Percentiles rank a stretch among this genome's conserved stretches.
These are phyloP conservation scores for Thalassaphorura encarpata DNA, from an alignment of 1,140 invertebrate species.

Conservation along the genomic window DNA sequence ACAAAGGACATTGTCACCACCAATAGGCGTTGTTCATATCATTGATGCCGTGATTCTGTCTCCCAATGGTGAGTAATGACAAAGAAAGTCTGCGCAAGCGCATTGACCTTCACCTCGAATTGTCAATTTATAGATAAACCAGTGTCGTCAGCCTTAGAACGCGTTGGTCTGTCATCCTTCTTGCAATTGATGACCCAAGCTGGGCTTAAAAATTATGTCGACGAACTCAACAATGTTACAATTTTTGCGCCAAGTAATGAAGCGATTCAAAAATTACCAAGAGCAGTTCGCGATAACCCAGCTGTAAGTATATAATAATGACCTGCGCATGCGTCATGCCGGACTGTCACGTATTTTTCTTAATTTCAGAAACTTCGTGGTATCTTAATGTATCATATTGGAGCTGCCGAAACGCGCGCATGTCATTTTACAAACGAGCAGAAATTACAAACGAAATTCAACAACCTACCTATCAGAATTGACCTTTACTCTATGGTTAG, in stretches of 20 bases:
- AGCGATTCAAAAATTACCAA: slow-evolving; percentile 36
- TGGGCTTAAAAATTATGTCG: slow-evolving; percentile 38
- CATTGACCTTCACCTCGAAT: too few relatives aligned
- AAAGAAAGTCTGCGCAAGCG: background rate
- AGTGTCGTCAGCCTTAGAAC: slow-evolving; percentile 35
- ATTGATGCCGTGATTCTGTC: slow-evolving; percentile 46
- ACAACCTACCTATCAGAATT: slow-evolving; percentile 42
- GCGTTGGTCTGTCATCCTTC: slow-evolving; percentile 39
- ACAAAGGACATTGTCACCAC: slow-evolving; percentile 43
- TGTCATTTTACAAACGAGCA: slow-evolving; percentile 41
- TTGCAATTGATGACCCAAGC: slow-evolving; percentile 38
- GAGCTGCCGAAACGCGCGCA: slow-evolving; percentile 41
- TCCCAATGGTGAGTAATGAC: slow-evolving; percentile 38
- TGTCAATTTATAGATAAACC: slow-evolving; percentile 39
- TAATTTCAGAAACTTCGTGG: slow-evolving; percentile 42
- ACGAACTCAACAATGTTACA: slow-evolving; percentile 42
- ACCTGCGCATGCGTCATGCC: too few relatives aligned
- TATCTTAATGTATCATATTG: slow-evolving; percentile 49
- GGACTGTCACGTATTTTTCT: too few relatives aligned
- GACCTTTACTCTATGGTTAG: slow-evolving; percentile 48
- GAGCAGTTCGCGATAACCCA: slow-evolving; percentile 5
- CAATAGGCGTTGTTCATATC: slow-evolving; percentile 48
- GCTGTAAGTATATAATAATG: slow-evolving; percentile 1
- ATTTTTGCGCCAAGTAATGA: slow-evolving; percentile 45
- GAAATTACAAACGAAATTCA: slow-evolving; percentile 42